Evolutionary conservation across 2,113 vertebrate genomes (phyloP).

Genomic region (Melanerpes formicivorus): DNA sequence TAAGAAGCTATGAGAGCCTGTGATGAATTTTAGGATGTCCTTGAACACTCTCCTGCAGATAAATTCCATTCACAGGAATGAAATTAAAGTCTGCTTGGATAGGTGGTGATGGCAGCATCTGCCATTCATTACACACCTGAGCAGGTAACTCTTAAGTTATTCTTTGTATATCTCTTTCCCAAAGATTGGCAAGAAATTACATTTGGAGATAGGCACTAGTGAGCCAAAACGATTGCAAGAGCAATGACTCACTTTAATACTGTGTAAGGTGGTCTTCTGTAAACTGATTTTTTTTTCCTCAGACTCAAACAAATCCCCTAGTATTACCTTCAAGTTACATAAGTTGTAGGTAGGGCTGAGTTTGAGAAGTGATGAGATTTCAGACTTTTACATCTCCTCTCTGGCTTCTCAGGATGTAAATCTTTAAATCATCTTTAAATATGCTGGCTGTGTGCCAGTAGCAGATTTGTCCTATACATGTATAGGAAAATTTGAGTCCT

Average conservation of each 20-base stretch:
- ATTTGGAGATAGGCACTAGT: background rate
- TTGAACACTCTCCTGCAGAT: background rate
- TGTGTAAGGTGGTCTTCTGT: background rate
- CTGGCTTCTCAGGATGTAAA: conserved; percentile 33
- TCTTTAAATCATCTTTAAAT: conserved; percentile 41
- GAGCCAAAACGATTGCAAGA: background rate
- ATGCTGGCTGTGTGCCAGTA: background rate
- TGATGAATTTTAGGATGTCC: background rate
- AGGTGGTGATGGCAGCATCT: background rate
- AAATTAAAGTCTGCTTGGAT: background rate
- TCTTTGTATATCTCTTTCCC: background rate
- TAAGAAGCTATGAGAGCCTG: background rate
- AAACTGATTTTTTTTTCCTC: background rate
- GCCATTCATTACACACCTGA: background rate
- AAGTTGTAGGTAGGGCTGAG: background rate
- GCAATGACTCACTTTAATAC: background rate
- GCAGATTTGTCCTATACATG: background rate
- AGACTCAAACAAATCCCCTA: background rate
- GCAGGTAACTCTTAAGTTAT: background rate
- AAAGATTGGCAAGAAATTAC: background rate
- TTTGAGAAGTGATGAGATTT: background rate
- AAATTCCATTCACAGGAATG: background rate
- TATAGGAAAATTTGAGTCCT: background rate
- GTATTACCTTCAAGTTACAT: background rate
- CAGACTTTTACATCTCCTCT: background rate